Evolutionary conservation across 1,140 invertebrate genomes (phyloP).

Genomic region (Archegozetes longisetosus): DNA sequence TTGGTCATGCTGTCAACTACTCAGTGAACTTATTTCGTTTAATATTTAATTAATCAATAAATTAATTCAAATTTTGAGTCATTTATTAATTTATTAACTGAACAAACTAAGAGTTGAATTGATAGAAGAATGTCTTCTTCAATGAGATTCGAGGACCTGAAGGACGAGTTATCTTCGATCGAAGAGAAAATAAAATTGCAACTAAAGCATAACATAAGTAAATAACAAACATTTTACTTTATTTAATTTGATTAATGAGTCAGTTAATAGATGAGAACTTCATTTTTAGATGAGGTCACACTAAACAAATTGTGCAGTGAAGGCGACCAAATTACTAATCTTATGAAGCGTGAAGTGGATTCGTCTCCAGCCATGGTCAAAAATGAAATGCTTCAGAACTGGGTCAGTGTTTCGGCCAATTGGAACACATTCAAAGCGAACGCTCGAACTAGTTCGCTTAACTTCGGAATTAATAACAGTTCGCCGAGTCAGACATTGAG

Average conservation of each 20-base stretch:
- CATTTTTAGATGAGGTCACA: constrained; percentile 8
- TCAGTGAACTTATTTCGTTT: too few relatives aligned
- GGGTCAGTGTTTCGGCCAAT: background rate
- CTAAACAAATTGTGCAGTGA: constrained; percentile 12
- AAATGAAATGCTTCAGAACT: constrained; percentile 7
- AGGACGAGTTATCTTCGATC: constrained; percentile 12
- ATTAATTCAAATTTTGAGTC: too few relatives aligned
- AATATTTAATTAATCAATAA: too few relatives aligned
- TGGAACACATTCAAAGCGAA: constrained; percentile 12
- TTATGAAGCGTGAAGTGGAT: constrained; percentile 8
- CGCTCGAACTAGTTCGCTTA: background rate
- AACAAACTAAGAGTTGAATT: too few relatives aligned
- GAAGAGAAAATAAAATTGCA: constrained; percentile 13
- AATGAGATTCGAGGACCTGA: constrained; percentile 14
- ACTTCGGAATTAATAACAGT: background rate
- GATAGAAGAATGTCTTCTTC: constrained; percentile 17
- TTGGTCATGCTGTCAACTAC: too few relatives aligned
- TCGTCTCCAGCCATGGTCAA: constrained; percentile 1
- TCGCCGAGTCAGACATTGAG: constrained; percentile 19
- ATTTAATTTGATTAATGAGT: background rate
- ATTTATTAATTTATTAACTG: too few relatives aligned
- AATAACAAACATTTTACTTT: background rate
- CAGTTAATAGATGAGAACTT: background rate
- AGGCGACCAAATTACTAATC: constrained; percentile 8
- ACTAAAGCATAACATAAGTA: constrained; percentile 11